phyloP scores from a whole-genome alignment of 2,888 invertebrate genomes.

The Pollenia amentaria region DNA sequence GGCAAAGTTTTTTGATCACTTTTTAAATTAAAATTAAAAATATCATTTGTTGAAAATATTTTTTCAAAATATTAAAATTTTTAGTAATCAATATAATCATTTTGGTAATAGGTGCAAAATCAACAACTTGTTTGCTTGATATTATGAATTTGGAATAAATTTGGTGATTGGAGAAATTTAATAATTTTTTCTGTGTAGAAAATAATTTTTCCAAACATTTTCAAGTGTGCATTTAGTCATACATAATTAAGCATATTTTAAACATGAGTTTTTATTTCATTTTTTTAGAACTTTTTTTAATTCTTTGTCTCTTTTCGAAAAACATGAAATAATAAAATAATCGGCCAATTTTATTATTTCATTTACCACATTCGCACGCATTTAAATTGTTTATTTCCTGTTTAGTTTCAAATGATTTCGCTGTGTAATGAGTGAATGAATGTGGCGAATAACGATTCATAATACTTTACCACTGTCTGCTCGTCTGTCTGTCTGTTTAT shows the following conservation, averaged over 20 bases:
- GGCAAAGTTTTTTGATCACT: no score
- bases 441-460: slow-evolving; percentile 17
- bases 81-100: no score
- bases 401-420: slow-evolving; percentile 66
- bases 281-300: slow-evolving; percentile 4
- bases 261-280: slow-evolving; percentile 31
- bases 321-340: no score
- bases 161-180: no score
- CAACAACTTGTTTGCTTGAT: no score
- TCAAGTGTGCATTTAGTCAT: slow-evolving; percentile 16
- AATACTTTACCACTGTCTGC: slow-evolving; percentile 59
- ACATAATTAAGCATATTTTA: slow-evolving; percentile 16
- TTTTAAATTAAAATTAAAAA: no score
- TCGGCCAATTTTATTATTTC: slow-evolving; percentile 66
- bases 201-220: slow-evolving; percentile 11
- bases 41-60: no score
- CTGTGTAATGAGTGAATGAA: neutral
- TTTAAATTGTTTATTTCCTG: slow-evolving; percentile 78
- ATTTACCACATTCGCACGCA: slow-evolving; percentile 73
- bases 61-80: no score
- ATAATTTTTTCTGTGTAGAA: no score
- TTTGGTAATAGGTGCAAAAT: no score
- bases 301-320: slow-evolving; percentile 74
- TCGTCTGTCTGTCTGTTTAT: slow-evolving; percentile 26
- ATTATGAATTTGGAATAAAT: no score